These are phyloP conservation scores for Gymnarchus niloticus DNA, from an alignment of 2,113 vertebrate genomes.

Conservation along the genomic window DNA sequence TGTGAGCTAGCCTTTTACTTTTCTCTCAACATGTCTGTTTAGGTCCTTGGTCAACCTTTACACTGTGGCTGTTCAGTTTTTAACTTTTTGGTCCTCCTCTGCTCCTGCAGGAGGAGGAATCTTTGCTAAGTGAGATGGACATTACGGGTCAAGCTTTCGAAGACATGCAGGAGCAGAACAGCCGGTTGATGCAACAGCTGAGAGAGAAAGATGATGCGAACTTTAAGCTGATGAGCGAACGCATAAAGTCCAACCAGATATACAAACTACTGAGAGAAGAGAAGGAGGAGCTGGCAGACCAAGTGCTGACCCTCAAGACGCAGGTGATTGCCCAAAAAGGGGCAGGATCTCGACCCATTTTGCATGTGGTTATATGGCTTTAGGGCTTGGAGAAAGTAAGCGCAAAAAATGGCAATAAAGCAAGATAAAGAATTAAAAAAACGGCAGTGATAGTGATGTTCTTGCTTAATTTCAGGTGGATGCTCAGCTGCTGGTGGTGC, in stretches of 20 bases:
- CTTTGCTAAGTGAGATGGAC: constrained; percentile 89
- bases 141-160: constrained; percentile 91
- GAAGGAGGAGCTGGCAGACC: constrained; percentile 86
- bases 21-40: no score
- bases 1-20: no score
- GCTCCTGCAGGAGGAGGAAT: constrained; percentile 80
- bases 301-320: constrained; percentile 83
- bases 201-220: constrained; percentile 91
- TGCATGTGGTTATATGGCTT: background rate
- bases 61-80: no score
- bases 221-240: constrained; percentile 91
- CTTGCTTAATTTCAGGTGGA: constrained; percentile 69
- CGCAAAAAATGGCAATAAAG: no score
- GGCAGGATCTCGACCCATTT: background rate
- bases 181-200: constrained; percentile 81
- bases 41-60: no score
- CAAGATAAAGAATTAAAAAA: no score
- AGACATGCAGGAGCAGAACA: constrained; percentile 95
- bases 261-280: constrained; percentile 87
- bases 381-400: no score
- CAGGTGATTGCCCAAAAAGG: constrained; percentile 65
- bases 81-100: no score
- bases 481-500: constrained; percentile 81
- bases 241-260: constrained; percentile 94
- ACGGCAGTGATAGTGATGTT: no score